phyloP scores from a whole-genome alignment of 2,797 vertebrate genomes.

The Chrysocyon brachyurus region DNA sequence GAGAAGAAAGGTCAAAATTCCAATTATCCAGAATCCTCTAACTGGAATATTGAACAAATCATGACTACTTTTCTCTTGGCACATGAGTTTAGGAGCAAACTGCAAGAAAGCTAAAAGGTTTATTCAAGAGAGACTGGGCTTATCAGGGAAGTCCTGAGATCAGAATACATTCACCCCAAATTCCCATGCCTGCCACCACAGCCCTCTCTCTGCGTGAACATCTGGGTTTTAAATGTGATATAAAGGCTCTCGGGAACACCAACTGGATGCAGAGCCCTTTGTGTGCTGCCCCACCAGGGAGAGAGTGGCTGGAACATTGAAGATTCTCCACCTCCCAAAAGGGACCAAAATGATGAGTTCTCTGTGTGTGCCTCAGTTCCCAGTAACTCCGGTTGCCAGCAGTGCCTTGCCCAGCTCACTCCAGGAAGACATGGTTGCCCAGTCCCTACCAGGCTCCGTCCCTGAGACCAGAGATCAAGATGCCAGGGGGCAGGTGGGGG shows the following conservation, averaged over 20 bases:
- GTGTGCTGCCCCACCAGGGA: neutral
- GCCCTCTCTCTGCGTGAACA: neutral
- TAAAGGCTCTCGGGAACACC: neutral
- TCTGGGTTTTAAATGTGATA: neutral
- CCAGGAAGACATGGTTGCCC: neutral
- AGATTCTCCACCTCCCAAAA: neutral
- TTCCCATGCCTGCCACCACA: neutral
- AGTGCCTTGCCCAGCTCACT: neutral
- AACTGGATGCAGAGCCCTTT: neutral
- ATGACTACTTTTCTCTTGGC: neutral
- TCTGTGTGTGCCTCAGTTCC: fast-evolving
- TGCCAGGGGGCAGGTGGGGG: fast-evolving
- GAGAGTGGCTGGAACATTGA: neutral
- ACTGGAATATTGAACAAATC: neutral
- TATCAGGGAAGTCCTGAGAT: neutral
- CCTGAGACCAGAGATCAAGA: neutral
- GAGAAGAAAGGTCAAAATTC: neutral
- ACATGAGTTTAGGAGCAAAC: neutral
- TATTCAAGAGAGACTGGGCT: neutral
- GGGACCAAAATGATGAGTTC: fast-evolving
- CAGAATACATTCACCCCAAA: neutral
- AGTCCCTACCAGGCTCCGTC: neutral
- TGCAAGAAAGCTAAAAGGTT: neutral
- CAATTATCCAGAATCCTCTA: neutral
- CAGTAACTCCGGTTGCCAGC: neutral